Conservation (phyloP, 1,140 invertebrate genomes). For the Scaptomyza hsui region DNA sequence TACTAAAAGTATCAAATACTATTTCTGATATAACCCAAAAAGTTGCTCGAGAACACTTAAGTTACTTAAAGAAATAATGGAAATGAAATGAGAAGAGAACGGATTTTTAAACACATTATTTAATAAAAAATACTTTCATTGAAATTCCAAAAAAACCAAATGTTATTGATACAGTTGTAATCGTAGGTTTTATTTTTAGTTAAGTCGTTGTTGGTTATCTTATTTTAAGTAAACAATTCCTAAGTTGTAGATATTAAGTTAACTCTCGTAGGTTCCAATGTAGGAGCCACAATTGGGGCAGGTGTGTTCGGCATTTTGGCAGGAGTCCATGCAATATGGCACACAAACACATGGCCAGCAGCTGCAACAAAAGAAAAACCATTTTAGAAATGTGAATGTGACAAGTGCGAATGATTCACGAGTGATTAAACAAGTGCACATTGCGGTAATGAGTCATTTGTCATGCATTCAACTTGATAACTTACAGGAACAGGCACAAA, state of each 20-base stretch:
- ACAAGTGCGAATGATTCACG: conserved; percentile 15
- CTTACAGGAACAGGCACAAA: conserved; percentile 86
- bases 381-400: not conserved
- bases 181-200: not conserved
- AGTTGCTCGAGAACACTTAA: too few relatives aligned
- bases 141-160: too few relatives aligned
- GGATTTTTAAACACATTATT: too few relatives aligned
- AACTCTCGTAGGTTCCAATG: conserved; percentile 86
- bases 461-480: not conserved
- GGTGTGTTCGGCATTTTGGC: conserved; percentile 87
- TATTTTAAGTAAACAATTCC: not conserved
- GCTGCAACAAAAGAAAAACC: conserved; percentile 68
- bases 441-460: not conserved
- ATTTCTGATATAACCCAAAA: too few relatives aligned
- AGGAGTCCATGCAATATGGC: conserved; percentile 88
- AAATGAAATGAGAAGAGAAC: too few relatives aligned
- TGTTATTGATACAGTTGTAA: not conserved
- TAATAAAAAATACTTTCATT: too few relatives aligned
- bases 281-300: conserved; percentile 88
- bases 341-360: conserved; percentile 87
- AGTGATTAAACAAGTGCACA: conserved; percentile 6
- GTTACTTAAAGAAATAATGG: too few relatives aligned
- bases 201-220: not conserved
- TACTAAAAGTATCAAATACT: too few relatives aligned
- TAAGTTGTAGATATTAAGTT: conserved; percentile 13